phyloP scores from a whole-genome alignment of 2,113 vertebrate species.

The Xenopus tropicalis region DNA sequence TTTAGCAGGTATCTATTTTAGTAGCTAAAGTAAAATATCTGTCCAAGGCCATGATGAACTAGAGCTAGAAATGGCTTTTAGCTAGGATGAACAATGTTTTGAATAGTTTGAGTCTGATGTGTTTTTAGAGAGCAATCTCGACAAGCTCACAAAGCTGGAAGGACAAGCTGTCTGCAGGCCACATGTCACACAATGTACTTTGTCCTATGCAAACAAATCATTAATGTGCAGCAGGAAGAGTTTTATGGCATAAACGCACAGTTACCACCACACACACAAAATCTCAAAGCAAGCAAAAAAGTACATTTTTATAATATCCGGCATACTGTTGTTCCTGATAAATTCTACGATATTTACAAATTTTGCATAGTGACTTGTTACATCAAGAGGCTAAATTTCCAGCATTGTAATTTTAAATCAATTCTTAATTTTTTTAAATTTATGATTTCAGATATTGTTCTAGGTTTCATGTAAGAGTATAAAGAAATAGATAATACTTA shows the following conservation, averaged over 20 bases:
- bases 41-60: slow-evolving; percentile 26
- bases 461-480: too few species aligned
- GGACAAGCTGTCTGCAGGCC: slow-evolving; percentile 54
- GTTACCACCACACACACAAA: slow-evolving; percentile 65
- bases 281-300: slow-evolving; percentile 59
- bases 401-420: too few species aligned
- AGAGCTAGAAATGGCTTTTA: slow-evolving; percentile 3
- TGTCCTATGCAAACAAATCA: slow-evolving; percentile 64
- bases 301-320: slow-evolving; percentile 2
- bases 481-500: too few species aligned
- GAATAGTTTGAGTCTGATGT: slow-evolving; percentile 25
- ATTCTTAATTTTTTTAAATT: too few species aligned
- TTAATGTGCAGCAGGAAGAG: slow-evolving; percentile 63
- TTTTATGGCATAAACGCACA: slow-evolving; percentile 64
- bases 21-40: not conserved
- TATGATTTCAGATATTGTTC: too few species aligned
- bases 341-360: too few species aligned
- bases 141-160: slow-evolving; percentile 53
- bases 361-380: too few species aligned
- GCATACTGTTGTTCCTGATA: too few species aligned
- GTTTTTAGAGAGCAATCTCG: slow-evolving; percentile 35
- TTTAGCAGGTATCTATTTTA: too few species aligned
- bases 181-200: slow-evolving; percentile 61
- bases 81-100: slow-evolving; percentile 10
- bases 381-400: too few species aligned